Percentiles rank a stretch among this genome's conserved stretches.
Evolutionary conservation across 2,888 invertebrate species (phyloP).

Genomic region (Caenorhabditis uteleia): DNA sequence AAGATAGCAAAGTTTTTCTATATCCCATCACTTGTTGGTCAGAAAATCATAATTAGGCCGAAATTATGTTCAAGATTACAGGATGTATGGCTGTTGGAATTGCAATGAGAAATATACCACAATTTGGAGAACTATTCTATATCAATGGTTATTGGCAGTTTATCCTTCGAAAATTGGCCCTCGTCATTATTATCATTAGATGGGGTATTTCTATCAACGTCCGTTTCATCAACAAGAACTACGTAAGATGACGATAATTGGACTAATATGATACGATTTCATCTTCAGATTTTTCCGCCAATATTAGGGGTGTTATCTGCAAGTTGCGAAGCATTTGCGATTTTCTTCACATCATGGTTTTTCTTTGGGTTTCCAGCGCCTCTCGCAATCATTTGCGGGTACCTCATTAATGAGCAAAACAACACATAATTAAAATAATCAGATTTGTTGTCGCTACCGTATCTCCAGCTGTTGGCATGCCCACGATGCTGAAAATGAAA

Average conservation of each 20-base stretch:
- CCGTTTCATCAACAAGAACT: conserved; percentile 26
- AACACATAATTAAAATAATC: no score
- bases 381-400: conserved; percentile 33
- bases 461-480: conserved; percentile 39
- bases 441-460: conserved; percentile 40
- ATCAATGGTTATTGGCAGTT: conserved; percentile 42
- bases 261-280: background rate
- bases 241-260: conserved; percentile 15
- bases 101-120: conserved; percentile 35
- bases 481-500: conserved; percentile 28
- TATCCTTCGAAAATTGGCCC: conserved; percentile 32
- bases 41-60: background rate
- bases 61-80: conserved; percentile 7
- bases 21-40: conserved; percentile 37
- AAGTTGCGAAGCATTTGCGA: conserved; percentile 24
- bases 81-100: conserved; percentile 44
- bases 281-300: conserved; percentile 32
- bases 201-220: conserved; percentile 43
- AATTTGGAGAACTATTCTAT: conserved; percentile 29
- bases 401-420: no score
- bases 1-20: conserved; percentile 32
- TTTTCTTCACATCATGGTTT: conserved; percentile 22
- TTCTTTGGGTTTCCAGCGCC: conserved; percentile 24
- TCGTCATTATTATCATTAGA: conserved; percentile 42
- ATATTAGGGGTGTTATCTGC: conserved; percentile 35